Evolutionary conservation across 2,113 vertebrate genomes (phyloP), one percentile per base, ranked within the genome.

Genomic region (Meleagris gallopavo): DNA sequence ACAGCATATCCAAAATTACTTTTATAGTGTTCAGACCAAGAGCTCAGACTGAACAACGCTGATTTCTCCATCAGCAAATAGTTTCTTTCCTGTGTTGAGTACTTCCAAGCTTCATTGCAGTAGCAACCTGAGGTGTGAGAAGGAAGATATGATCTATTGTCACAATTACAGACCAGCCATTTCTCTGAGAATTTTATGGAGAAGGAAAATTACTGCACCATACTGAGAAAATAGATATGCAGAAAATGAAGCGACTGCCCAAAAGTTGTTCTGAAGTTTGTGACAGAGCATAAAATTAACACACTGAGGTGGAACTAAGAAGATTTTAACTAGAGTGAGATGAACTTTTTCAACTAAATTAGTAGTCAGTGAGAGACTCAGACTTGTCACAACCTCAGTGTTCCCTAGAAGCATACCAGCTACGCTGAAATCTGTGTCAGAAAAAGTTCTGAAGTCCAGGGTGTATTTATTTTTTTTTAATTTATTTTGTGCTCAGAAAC

Each of bases 121-220:
- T 1, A 84, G 36, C 64, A 46, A 1, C 36, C 36, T 8, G 75
- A 66, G 41, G 55, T 32, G 10, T 17, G 69, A 60, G 73, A 58
- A 21, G 25, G 54, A n/a, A 76, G 60, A 45, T 10, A 19, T 5
- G 81, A 94, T 65, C 58, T 58, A 21, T 13, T 81, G 82, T 34
- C 67, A n/a, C 72, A 76, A 54, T 36, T 82, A 54, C 55, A 86
- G 75, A n/a, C 32, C 3, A 14, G 55, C 32, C 2, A 11, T 71
- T 88, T 75, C 76, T 61, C 85, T 50, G 50, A 74, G 70, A 76
- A 83, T 29, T 54, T 77, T 36, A 58, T 52, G 79, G 54, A 40
- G 61, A 77, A 43, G 43, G 43, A 43, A 64, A 83, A 67, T 46
- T 54, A 45, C 45, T 71, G 48, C 64, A 18, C 40, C 58, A 1